A percentile compares a stretch with the other conserved stretches of the same genome.
phyloP scores from a whole-genome alignment of 1,140 invertebrate species.

The Conus betulinus region DNA sequence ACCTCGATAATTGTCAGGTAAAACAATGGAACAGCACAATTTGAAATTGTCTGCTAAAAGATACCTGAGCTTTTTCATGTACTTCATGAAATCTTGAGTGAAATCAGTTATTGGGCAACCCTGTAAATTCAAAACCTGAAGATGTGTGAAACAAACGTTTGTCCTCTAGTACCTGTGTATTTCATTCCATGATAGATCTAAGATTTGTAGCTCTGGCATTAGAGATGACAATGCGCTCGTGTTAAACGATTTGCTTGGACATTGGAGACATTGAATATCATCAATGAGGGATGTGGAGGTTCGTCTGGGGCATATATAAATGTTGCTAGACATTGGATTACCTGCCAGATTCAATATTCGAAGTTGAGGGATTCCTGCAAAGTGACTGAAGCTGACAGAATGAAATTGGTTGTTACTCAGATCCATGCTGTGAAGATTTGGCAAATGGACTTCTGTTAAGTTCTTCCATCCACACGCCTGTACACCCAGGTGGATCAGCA shows the following conservation, averaged over 20 bases:
- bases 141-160: neutral
- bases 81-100: neutral
- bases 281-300: neutral
- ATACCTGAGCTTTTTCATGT: neutral
- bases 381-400: neutral
- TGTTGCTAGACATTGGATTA: constrained; percentile 34
- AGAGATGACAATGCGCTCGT: neutral
- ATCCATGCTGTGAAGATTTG: constrained; percentile 26
- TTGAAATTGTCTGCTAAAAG: constrained; percentile 19
- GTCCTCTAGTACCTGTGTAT: neutral
- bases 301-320: neutral
- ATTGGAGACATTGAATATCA: neutral
- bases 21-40: constrained; percentile 12
- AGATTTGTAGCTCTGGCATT: neutral
- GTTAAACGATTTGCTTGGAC: neutral
- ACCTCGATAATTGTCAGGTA: no score
- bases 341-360: constrained; percentile 34
- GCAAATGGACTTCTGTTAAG: neutral
- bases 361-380: constrained; percentile 4
- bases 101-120: neutral
- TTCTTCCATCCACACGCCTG: neutral
- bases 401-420: constrained; percentile 1
- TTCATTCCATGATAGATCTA: neutral
- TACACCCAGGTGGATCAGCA: neutral
- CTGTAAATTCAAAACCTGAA: neutral